phyloP scores from a whole-genome alignment of 2,113 vertebrate species.

The Varanus salvator region DNA sequence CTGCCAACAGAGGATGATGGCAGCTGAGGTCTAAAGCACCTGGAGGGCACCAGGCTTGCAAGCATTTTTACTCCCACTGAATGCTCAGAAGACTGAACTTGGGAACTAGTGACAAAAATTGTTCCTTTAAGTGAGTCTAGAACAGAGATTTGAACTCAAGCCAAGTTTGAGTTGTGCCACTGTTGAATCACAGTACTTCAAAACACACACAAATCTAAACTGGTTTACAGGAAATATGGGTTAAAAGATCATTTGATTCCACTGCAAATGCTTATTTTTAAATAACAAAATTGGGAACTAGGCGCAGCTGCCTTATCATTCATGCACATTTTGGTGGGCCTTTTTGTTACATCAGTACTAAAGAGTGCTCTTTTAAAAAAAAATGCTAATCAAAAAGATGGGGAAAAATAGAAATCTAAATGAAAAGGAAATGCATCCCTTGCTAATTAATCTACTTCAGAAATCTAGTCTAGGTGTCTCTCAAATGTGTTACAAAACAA shows the following conservation, averaged over 20 bases:
- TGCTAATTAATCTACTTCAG: no score
- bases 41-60: not conserved
- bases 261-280: not conserved
- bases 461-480: not conserved
- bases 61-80: not conserved
- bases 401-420: not conserved
- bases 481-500: not conserved
- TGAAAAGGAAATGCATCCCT: not conserved
- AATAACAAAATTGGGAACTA: not conserved
- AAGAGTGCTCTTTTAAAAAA: not conserved
- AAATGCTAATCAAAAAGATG: not conserved
- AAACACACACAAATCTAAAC: not conserved
- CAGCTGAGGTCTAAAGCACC: no score
- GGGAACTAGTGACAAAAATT: not conserved
- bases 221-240: not conserved
- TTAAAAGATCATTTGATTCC: not conserved
- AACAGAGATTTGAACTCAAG: not conserved
- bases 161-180: not conserved
- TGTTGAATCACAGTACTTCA: not conserved
- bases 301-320: not conserved
- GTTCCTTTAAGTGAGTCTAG: not conserved
- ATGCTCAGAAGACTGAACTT: conserved; percentile 1
- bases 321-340: not conserved
- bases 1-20: no score
- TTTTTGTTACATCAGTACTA: not conserved